Evolutionary conservation across 2,113 vertebrate genomes (phyloP).

Genomic region (Pristiophorus japonicus): DNA sequence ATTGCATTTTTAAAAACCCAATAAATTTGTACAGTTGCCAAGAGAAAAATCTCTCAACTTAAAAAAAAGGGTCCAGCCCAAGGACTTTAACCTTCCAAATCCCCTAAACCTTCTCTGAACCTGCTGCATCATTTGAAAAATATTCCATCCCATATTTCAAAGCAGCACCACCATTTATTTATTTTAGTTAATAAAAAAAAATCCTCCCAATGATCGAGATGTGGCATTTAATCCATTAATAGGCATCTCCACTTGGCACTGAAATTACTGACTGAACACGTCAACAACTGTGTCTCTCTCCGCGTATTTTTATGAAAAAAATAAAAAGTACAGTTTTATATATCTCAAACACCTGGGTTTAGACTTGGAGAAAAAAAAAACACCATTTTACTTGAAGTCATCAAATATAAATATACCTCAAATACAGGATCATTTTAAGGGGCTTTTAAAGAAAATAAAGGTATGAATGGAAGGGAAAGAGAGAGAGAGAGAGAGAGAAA

Average conservation of each 20-base stretch:
- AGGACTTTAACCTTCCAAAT: conserved; percentile 42
- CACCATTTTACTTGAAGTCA: neutral
- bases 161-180: neutral
- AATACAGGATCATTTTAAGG: too few species aligned
- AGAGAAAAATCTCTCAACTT: neutral
- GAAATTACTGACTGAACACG: conserved; percentile 20
- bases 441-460: neutral
- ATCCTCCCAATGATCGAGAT: too few species aligned
- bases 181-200: too few species aligned
- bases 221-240: neutral
- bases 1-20: neutral
- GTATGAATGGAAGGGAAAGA: too few species aligned
- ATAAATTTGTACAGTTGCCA: neutral
- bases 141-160: neutral
- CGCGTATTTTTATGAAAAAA: too few species aligned
- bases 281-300: conserved; percentile 11
- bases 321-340: neutral
- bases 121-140: neutral
- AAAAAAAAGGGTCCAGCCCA: conserved; percentile 12
- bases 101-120: neutral
- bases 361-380: neutral
- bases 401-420: neutral
- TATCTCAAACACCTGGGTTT: neutral
- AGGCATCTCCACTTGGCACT: neutral
- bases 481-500: too few species aligned